A percentile compares a stretch with the other conserved stretches of the same genome.
Conservation (phyloP, 1,140 invertebrate species). For the Monochamus saltuarius region DNA sequence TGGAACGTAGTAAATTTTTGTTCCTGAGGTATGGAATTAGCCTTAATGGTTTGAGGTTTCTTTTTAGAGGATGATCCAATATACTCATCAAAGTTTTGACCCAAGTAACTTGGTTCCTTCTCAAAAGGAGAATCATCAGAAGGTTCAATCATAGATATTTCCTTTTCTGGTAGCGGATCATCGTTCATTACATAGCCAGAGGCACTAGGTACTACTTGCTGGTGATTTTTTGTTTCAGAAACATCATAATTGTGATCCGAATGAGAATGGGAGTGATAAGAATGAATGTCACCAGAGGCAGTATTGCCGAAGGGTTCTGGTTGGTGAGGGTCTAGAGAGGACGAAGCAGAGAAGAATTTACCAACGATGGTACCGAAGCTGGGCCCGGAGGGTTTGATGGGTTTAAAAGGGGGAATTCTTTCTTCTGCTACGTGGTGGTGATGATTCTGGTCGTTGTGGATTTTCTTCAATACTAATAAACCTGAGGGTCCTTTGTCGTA, state of each 20-base stretch:
- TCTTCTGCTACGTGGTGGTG: conserved; percentile 21
- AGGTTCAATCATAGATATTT: background rate
- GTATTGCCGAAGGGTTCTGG: conserved; percentile 30
- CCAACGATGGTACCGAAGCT: conserved; percentile 35
- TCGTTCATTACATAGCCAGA: conserved; percentile 8
- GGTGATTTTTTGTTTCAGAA: conserved; percentile 17
- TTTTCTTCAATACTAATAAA: conserved; percentile 43
- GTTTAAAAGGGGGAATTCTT: conserved; percentile 32
- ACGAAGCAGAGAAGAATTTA: conserved; percentile 39
- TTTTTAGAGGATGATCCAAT: too few relatives aligned
- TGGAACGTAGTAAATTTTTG: too few relatives aligned
- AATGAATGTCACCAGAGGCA: conserved; percentile 9
- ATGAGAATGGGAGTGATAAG: background rate
- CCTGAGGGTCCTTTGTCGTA: conserved; percentile 32
- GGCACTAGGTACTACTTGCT: conserved; percentile 8
- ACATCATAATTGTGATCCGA: conserved; percentile 18
- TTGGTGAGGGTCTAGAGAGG: conserved; percentile 34
- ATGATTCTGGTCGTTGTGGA: conserved; percentile 28
- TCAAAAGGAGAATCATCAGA: conserved; percentile 18
- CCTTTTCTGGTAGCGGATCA: background rate
- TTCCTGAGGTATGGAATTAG: too few relatives aligned
- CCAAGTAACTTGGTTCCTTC: conserved; percentile 7
- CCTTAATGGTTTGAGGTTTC: too few relatives aligned
- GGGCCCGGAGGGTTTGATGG: conserved; percentile 26
- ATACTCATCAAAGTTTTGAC: conserved; percentile 18